phyloP scores from a whole-genome alignment of 2,113 vertebrate genomes.

The Rhea americana region DNA sequence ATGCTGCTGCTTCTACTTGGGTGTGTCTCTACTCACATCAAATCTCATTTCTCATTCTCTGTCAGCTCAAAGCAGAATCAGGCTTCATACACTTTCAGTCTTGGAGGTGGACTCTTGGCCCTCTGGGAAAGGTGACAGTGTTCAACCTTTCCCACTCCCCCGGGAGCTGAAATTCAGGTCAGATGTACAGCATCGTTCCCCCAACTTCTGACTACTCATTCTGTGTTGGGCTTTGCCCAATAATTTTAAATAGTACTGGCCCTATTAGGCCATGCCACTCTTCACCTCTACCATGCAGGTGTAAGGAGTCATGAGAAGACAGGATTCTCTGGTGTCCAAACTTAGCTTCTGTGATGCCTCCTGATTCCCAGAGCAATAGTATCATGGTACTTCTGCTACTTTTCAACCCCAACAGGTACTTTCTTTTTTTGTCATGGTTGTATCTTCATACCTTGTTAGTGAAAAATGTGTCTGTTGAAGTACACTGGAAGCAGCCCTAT shows the following conservation, averaged over 20 bases:
- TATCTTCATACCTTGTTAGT: neutral
- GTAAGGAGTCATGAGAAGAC: neutral
- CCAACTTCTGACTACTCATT: neutral
- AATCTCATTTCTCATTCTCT: neutral
- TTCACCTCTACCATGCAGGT: neutral
- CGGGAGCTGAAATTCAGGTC: neutral
- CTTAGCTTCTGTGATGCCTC: neutral
- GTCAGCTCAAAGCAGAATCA: neutral
- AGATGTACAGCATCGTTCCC: neutral
- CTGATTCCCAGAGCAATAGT: neutral
- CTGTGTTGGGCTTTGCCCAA: neutral
- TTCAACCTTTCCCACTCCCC: neutral
- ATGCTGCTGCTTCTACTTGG: neutral
- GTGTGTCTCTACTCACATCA: neutral
- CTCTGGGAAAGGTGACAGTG: neutral
- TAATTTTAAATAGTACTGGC: neutral
- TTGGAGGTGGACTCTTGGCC: neutral
- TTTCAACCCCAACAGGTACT: neutral
- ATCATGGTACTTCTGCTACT: neutral
- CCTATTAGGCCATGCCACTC: neutral
- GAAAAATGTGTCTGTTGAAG: neutral
- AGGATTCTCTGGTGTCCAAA: neutral
- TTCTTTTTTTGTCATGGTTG: neutral
- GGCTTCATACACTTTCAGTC: neutral
- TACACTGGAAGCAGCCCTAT: neutral